phyloP scores from a whole-genome alignment of 2,113 vertebrate species.

The Alligator sinensis region DNA sequence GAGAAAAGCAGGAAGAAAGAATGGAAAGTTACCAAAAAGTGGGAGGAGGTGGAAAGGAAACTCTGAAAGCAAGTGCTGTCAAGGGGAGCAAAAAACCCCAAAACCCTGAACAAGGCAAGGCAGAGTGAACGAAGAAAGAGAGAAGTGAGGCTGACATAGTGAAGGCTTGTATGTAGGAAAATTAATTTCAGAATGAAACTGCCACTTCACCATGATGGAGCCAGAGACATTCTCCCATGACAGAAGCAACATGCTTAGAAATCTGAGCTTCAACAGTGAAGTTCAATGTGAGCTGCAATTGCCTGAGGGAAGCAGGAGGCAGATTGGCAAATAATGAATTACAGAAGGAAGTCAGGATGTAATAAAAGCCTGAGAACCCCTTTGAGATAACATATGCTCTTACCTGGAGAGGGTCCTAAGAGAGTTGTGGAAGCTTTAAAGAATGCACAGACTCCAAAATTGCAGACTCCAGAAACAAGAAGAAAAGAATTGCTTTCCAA shows the following conservation, averaged over 20 bases:
- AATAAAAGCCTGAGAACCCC: conserved; percentile 56
- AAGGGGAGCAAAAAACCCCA: neutral
- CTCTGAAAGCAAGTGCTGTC: neutral
- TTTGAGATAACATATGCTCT: conserved; percentile 65
- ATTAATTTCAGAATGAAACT: conserved; percentile 37
- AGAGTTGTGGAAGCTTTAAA: conserved; percentile 52
- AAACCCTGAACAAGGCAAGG: neutral
- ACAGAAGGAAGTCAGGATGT: conserved; percentile 34
- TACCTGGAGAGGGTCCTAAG: conserved; percentile 52
- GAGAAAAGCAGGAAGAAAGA: neutral
- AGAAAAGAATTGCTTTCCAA: conserved; percentile 68
- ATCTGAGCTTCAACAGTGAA: conserved; percentile 23
- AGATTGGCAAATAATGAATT: conserved; percentile 38
- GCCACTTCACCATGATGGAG: neutral
- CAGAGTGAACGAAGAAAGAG: neutral
- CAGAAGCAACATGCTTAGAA: conserved; percentile 41
- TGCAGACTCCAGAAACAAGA: conserved; percentile 59
- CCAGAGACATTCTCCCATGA: conserved; percentile 16
- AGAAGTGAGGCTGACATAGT: neutral
- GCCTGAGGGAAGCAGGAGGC: conserved; percentile 34
- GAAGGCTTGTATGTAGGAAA: conserved; percentile 15
- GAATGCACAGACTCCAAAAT: conserved; percentile 55
- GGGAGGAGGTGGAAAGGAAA: neutral
- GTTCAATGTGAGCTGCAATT: neutral
- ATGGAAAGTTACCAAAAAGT: neutral